A percentile compares a stretch with the other conserved stretches of the same genome.
Evolutionary conservation across 1,140 invertebrate genomes (phyloP).

Genomic region (Saccostrea cuccullata): DNA sequence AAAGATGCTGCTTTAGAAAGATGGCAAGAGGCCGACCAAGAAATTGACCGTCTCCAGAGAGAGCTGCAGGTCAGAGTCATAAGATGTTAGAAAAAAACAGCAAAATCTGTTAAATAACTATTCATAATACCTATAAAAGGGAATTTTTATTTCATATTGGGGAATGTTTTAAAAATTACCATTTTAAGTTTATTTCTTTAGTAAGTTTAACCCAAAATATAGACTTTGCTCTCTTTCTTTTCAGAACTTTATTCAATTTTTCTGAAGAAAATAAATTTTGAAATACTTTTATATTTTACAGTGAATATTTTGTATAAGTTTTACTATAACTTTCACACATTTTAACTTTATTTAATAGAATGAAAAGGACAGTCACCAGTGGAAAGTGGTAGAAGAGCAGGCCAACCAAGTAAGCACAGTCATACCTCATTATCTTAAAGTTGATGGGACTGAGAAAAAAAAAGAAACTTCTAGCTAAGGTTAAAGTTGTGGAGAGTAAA

Average conservation of each 20-base stretch:
- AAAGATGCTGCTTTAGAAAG: conserved; percentile 70
- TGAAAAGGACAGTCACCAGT: conserved; percentile 72
- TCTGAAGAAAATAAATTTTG: no score
- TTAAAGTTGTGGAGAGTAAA: no score
- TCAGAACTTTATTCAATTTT: no score
- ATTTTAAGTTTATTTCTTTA: no score
- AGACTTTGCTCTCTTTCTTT: no score
- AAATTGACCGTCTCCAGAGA: conserved; percentile 71
- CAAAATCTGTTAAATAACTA: conserved; percentile 40
- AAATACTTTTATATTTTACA: no score
- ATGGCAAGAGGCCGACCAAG: conserved; percentile 71
- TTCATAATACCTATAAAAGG: no score
- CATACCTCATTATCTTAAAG: neutral
- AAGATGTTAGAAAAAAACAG: conserved; percentile 63
- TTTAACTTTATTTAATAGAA: conserved; percentile 52
- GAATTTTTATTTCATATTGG: no score
- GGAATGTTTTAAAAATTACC: no score
- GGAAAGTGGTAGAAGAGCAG: conserved; percentile 73
- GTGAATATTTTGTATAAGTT: no score
- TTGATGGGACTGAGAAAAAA: neutral
- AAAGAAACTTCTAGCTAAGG: neutral
- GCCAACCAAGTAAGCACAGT: conserved; percentile 69
- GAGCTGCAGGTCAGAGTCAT: conserved; percentile 65
- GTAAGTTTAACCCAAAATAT: no score
- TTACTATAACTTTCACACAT: no score